Conservation (phyloP, 64 coral and sea anemone species). For the Cladopsammia gracilis region DNA sequence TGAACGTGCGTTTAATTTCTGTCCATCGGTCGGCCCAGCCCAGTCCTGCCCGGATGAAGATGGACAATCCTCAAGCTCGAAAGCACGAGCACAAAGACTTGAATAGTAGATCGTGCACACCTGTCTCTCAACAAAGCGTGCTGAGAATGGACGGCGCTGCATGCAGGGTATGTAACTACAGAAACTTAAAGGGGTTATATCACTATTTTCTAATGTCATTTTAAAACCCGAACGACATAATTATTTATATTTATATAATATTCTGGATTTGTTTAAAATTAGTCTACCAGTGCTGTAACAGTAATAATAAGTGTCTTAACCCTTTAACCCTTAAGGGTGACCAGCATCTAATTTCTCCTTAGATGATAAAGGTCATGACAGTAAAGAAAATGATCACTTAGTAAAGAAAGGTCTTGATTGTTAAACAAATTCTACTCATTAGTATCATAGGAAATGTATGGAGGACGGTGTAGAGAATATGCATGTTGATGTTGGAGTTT, state of each 20-base stretch:
- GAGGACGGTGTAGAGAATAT: too few species aligned
- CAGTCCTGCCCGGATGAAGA: conserved; percentile 51
- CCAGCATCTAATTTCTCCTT: too few species aligned
- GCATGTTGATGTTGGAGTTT: too few species aligned
- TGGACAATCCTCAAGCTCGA: conserved; percentile 49
- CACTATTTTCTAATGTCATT: background rate
- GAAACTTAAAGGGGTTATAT: background rate
- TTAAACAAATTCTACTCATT: too few species aligned
- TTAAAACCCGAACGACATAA: background rate
- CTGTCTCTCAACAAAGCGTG: background rate
- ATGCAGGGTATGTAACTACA: conserved; percentile 27
- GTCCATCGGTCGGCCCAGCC: conserved; percentile 46
- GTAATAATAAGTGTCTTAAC: too few species aligned
- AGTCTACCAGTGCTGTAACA: too few species aligned
- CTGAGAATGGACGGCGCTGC: conserved; percentile 13
- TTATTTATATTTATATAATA: background rate
- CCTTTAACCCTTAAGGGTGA: too few species aligned
- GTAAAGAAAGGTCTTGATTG: too few species aligned
- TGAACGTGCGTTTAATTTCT: background rate
- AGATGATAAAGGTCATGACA: too few species aligned
- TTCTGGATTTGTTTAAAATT: too few species aligned
- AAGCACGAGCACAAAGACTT: conserved; percentile 61
- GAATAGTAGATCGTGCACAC: conserved; percentile 18
- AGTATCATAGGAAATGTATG: too few species aligned
- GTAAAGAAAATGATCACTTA: too few species aligned